Evolutionary conservation across 2,797 vertebrate genomes (phyloP).

Genomic region (Harpagifer antarcticus): DNA sequence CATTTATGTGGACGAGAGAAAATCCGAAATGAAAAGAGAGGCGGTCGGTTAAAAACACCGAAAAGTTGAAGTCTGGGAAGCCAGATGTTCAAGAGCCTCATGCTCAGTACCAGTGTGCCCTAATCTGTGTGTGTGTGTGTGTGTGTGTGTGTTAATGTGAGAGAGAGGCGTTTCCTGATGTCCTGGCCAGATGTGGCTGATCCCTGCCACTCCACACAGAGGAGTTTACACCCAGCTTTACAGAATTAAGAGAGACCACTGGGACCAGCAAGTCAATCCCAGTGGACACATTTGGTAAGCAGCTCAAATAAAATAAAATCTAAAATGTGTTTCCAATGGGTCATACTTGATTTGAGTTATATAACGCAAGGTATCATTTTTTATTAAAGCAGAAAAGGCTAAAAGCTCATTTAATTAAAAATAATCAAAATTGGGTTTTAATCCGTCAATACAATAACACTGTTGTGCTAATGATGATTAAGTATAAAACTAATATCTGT

Average conservation of each 20-base stretch:
- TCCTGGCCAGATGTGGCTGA: slow-evolving; percentile 85
- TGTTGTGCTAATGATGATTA: not conserved
- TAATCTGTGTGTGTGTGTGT: slow-evolving; percentile 7
- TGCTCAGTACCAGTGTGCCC: slow-evolving; percentile 57
- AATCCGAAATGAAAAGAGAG: slow-evolving; percentile 48
- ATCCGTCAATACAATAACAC: not conserved
- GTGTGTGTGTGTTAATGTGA: slow-evolving; percentile 38
- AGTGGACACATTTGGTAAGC: slow-evolving; percentile 35
- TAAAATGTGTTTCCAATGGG: not conserved
- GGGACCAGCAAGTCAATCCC: slow-evolving; percentile 29
- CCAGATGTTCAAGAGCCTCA: slow-evolving; percentile 82
- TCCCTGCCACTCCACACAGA: slow-evolving; percentile 73
- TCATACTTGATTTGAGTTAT: slow-evolving; percentile 7
- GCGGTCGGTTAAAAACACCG: slow-evolving; percentile 71
- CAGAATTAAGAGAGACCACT: slow-evolving; percentile 43
- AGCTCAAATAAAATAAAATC: slow-evolving; percentile 17
- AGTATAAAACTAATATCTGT: not conserved
- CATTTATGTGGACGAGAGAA: slow-evolving; percentile 44
- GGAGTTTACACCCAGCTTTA: slow-evolving; percentile 62
- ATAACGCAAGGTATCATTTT: not conserved
- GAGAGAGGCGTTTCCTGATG: slow-evolving; percentile 77
- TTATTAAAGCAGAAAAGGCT: not conserved
- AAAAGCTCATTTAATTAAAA: not conserved
- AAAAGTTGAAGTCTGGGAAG: slow-evolving; percentile 82
- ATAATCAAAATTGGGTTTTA: not conserved